Conservation (phyloP, 1,140 invertebrate genomes). For the Pseudomyrmex flavicornis region DNA sequence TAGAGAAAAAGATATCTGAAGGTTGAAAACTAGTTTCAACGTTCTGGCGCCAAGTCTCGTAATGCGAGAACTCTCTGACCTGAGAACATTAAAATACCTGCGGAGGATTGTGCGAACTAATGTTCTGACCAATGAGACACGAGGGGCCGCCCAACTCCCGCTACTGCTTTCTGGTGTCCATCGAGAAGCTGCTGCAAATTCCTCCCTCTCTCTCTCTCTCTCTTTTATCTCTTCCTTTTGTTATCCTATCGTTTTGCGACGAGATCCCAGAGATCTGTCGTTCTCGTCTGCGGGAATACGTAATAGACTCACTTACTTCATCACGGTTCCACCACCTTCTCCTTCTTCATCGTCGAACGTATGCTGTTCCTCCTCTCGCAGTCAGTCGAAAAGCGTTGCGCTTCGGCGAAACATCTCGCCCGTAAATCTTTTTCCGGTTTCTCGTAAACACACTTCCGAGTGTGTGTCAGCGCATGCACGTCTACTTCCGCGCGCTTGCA, state of each 20-base stretch:
- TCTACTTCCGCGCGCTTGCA: not conserved
- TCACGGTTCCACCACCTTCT: slow-evolving; percentile 37
- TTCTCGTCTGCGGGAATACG: not conserved
- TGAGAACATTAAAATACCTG: not conserved
- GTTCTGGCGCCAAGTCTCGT: too few relatives aligned
- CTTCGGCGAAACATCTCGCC: slow-evolving; percentile 35
- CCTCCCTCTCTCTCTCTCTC: slow-evolving; percentile 23
- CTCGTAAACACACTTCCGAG: not conserved
- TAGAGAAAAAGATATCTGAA: too few relatives aligned
- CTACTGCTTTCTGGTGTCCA: not conserved
- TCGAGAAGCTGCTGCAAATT: slow-evolving; percentile 22
- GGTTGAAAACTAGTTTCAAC: too few relatives aligned
- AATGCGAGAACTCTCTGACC: not conserved
- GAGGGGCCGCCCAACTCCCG: slow-evolving; percentile 56
- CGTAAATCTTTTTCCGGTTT: not conserved
- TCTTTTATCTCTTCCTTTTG: not conserved
- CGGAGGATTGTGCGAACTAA: slow-evolving; percentile 10
- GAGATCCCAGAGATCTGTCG: not conserved
- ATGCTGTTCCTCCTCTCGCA: not conserved
- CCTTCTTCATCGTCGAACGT: slow-evolving; percentile 4
- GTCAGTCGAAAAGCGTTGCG: slow-evolving; percentile 47
- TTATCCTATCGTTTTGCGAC: not conserved
- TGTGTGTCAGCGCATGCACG: not conserved
- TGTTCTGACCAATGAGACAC: slow-evolving; percentile 50
- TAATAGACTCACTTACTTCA: not conserved